Evolutionary conservation across 1,140 invertebrate genomes (phyloP), one percentile per base, ranked within the genome.

Genomic region (Diorhabda elongata): DNA sequence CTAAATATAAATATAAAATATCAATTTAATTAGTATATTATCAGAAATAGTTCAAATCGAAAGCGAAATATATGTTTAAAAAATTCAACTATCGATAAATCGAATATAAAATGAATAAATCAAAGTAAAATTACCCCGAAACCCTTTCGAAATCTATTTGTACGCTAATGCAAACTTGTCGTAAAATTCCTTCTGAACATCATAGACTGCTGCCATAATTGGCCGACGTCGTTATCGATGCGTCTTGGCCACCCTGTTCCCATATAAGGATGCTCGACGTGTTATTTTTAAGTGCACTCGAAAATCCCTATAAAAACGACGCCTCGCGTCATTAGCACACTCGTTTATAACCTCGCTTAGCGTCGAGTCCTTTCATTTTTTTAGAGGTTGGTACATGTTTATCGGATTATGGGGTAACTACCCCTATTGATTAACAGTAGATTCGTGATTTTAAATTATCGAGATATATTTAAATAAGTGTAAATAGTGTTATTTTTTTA

Each of bases 231-330:
- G 43, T 45, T 56, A n/a, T 7, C 42, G 42, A 44, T 65, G 64
- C 64, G 64, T 60, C 65, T n/a, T 41, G 58, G 26, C 58, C 57
- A 67, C 70, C 67, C 70, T 64, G 62, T 59, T 63, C 41, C 70
- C 70, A 63, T 69, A 72, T 61, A 72, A 66, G 68, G 70, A 64
- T 58, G 66, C 44, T 64, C 47, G 67, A 8, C 42, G 41, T 42
- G 43, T 56, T 44, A 65, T 71, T 67, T 67, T 67, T 67, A 60
- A 59, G 65, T 7, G 57, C 42, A 52, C 11, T 60, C 57, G 58
- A 45, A 42, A 41, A 44, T 60, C 43, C 58, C 57, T 67, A 67
- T 67, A 67, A 67, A 67, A 67, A 67, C 58, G 57, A 58, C 70
- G 70, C 42, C 58, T 41, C 42, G 59, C 58, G 9, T 26, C 45